phyloP scores from a whole-genome alignment of 2,113 vertebrate species.

The Poeciliopsis turrubarensis region DNA sequence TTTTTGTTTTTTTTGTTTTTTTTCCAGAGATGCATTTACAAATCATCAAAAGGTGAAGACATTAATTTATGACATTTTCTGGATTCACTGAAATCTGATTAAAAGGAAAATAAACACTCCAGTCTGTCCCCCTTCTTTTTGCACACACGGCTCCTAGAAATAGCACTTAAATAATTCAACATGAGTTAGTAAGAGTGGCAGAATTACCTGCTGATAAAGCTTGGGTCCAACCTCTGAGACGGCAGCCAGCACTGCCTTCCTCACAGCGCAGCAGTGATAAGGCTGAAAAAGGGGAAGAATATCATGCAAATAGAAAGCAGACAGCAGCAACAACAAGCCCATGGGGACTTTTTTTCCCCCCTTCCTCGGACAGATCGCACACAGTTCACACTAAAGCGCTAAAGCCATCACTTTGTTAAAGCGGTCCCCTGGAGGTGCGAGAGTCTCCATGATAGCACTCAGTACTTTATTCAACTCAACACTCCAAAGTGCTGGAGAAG shows the following conservation, averaged over 20 bases:
- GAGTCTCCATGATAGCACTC: constrained; percentile 62
- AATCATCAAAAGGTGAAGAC: constrained; percentile 32
- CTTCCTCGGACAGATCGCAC: constrained; percentile 63
- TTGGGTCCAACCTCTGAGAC: constrained; percentile 77
- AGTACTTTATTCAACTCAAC: constrained; percentile 67
- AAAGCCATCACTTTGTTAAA: constrained; percentile 76
- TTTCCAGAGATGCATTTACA: constrained; percentile 22
- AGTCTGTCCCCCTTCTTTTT: constrained; percentile 28
- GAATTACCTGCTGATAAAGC: constrained; percentile 80
- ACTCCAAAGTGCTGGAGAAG: constrained; percentile 60
- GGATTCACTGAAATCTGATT: constrained; percentile 54
- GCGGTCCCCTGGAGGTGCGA: constrained; percentile 62
- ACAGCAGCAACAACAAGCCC: constrained; percentile 79
- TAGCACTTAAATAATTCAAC: constrained; percentile 80
- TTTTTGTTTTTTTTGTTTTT: background rate
- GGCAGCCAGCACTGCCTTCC: constrained; percentile 75
- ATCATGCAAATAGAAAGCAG: constrained; percentile 80
- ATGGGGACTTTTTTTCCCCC: constrained; percentile 66
- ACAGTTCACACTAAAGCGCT: constrained; percentile 74
- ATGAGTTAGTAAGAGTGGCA: constrained; percentile 78
- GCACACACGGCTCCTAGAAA: constrained; percentile 56
- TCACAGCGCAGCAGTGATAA: constrained; percentile 78
- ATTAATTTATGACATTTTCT: constrained; percentile 26
- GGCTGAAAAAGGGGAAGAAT: constrained; percentile 74
- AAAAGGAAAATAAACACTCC: constrained; percentile 33